Conservation (phyloP, 2,113 vertebrate genomes). For the Paraplagusia blochii region DNA sequence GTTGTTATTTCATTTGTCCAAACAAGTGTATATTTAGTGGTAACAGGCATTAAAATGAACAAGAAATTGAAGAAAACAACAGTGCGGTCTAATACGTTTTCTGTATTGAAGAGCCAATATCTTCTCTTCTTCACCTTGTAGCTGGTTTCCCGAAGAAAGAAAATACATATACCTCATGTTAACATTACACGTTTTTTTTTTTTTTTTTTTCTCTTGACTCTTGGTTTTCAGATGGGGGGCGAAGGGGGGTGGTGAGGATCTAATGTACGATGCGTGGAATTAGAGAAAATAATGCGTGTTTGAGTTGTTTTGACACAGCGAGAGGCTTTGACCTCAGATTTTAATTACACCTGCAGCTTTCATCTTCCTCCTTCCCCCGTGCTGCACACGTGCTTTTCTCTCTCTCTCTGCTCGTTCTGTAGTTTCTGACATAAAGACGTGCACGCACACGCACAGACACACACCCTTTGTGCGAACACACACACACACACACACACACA, state of each 20-base stretch:
- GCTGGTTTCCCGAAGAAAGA: too few species aligned
- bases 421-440: slow-evolving; percentile 35
- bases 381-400: slow-evolving; percentile 14
- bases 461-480: slow-evolving; percentile 23
- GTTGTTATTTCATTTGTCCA: too few species aligned
- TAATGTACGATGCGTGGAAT: slow-evolving; percentile 14
- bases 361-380: slow-evolving; percentile 9
- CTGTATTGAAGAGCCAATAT: too few species aligned
- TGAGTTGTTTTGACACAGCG: slow-evolving; percentile 36
- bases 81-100: too few species aligned
- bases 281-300: slow-evolving; percentile 32
- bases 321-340: slow-evolving; percentile 37
- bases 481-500: slow-evolving; percentile 13
- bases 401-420: slow-evolving; percentile 1
- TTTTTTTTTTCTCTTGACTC: slow-evolving; percentile 5
- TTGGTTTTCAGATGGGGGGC: slow-evolving; percentile 12
- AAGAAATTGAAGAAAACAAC: too few species aligned
- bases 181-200: too few species aligned
- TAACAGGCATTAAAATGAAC: too few species aligned
- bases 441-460: too few species aligned
- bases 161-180: too few species aligned
- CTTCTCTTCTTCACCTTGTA: too few species aligned
- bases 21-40: too few species aligned
- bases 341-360: slow-evolving; percentile 58
- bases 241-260: not conserved